Evolutionary conservation across 2,888 invertebrate genomes (phyloP).

Genomic region (Aleiodes alternator): DNA sequence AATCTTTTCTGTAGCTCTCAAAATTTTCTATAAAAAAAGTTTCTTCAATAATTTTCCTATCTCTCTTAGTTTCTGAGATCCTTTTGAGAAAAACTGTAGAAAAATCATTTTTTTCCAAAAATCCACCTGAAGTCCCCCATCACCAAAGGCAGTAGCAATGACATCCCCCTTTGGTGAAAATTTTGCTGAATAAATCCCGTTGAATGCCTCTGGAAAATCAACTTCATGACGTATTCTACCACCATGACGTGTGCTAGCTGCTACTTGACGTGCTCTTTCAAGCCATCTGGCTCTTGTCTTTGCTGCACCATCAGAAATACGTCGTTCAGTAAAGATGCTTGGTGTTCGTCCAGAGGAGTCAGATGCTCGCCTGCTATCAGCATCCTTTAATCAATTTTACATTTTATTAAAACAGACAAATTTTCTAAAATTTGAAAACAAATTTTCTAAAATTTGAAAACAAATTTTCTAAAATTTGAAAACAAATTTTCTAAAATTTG

Average conservation of each 20-base stretch:
- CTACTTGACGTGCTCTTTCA: slow-evolving; percentile 54
- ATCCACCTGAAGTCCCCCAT: slow-evolving; percentile 78
- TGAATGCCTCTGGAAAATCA: slow-evolving; percentile 65
- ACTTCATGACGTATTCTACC: slow-evolving; percentile 62
- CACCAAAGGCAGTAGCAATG: slow-evolving; percentile 76
- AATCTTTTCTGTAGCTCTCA: no score
- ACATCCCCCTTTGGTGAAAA: slow-evolving; percentile 75
- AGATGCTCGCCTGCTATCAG: slow-evolving; percentile 6
- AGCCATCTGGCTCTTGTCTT: slow-evolving; percentile 59
- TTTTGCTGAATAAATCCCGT: slow-evolving; percentile 71
- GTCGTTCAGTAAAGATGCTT: slow-evolving; percentile 56
- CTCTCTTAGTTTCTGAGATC: no score
- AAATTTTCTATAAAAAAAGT: no score
- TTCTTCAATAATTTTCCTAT: no score
- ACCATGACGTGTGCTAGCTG: slow-evolving; percentile 53
- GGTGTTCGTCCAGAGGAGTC: slow-evolving; percentile 16
- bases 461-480: no score
- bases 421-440: no score
- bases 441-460: no score
- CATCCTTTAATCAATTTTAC: neutral
- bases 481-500: no score
- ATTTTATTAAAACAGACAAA: neutral
- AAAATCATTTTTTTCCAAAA: slow-evolving; percentile 16
- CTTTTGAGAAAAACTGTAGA: slow-evolving; percentile 7
- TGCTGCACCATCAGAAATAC: slow-evolving; percentile 58